These are phyloP conservation scores for Elaphurus davidianus DNA, from an alignment of 2,113 vertebrate species.

Conservation along the genomic window DNA sequence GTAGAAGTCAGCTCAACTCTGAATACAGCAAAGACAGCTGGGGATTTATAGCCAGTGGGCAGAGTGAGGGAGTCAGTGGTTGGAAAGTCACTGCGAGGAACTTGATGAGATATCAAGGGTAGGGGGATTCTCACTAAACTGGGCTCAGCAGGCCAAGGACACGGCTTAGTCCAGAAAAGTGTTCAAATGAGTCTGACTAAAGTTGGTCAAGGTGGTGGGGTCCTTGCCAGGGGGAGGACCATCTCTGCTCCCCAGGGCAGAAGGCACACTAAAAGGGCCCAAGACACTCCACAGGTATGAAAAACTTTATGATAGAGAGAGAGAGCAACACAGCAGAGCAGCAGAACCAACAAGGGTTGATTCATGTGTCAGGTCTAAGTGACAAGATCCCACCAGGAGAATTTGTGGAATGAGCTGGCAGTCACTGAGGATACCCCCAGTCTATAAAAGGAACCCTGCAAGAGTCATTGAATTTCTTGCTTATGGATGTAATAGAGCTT, in stretches of 20 bases:
- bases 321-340: neutral
- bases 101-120: neutral
- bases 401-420: neutral
- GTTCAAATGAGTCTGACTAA: neutral
- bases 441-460: neutral
- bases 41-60: neutral
- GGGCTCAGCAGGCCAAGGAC: neutral
- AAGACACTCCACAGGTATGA: neutral
- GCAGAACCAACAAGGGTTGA: neutral
- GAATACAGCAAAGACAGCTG: neutral
- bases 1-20: neutral
- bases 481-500: neutral
- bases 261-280: neutral
- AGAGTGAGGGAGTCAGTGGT: neutral
- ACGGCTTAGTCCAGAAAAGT: neutral
- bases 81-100: neutral
- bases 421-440: neutral
- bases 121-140: neutral
- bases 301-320: neutral
- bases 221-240: neutral
- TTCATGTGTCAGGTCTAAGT: neutral
- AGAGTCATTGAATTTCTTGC: neutral
- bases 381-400: neutral
- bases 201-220: neutral
- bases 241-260: neutral